Evolutionary conservation across 2,797 vertebrate genomes (phyloP).

Genomic region (Sebastes steindachneri): DNA sequence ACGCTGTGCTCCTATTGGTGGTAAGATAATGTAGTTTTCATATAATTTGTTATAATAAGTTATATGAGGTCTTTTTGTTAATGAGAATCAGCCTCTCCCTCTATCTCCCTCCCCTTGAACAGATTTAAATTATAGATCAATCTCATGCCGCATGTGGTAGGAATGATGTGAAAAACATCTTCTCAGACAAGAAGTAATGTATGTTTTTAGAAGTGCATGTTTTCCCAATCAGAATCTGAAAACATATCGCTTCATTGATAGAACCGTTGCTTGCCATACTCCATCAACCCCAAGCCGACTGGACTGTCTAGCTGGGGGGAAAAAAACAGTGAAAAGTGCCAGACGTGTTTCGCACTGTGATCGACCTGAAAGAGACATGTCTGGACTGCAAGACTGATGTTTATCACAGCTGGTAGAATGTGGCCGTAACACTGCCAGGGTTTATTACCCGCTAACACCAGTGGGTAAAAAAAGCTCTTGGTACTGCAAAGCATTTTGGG

Average conservation of each 20-base stretch:
- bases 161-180: background rate
- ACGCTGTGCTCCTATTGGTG: background rate
- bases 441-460: slow-evolving; percentile 32
- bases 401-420: slow-evolving; percentile 55
- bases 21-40: too few relatives aligned
- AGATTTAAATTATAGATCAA: slow-evolving; percentile 5
- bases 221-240: background rate
- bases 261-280: background rate
- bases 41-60: background rate
- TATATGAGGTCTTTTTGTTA: background rate
- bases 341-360: slow-evolving; percentile 41
- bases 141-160: background rate
- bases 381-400: slow-evolving; percentile 39
- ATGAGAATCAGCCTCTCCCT: background rate
- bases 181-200: background rate
- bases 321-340: slow-evolving; percentile 16
- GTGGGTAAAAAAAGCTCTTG: background rate
- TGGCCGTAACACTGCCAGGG: slow-evolving; percentile 3
- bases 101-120: background rate
- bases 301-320: background rate
- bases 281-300: background rate
- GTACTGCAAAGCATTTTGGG: background rate
- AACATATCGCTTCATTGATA: background rate
- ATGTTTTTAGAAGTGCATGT: background rate
- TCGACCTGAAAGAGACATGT: slow-evolving; percentile 33